Percentiles rank a stretch among this genome's conserved stretches.
These are phyloP conservation scores for Coelinius sp. DNA, from an alignment of 2,888 invertebrate genomes.

Conservation along the genomic window DNA sequence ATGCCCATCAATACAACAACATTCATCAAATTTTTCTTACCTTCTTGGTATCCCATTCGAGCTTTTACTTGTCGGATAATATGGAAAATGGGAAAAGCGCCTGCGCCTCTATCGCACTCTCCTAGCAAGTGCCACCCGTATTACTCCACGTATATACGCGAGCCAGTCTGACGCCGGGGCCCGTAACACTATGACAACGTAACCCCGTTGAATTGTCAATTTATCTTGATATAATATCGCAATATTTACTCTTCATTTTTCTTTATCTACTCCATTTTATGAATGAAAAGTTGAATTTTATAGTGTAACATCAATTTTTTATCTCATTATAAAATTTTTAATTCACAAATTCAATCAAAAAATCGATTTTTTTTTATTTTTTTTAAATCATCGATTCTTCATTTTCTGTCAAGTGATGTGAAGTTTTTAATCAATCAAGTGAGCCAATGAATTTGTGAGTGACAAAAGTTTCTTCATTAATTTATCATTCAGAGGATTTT, in stretches of 20 bases:
- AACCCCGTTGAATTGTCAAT: constrained; percentile 59
- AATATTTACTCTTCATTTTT: not conserved
- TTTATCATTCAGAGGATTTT: not conserved
- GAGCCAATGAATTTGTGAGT: not conserved
- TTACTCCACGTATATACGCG: constrained; percentile 31
- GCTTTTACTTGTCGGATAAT: not conserved
- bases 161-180: constrained; percentile 69
- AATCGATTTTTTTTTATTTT: not conserved
- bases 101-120: constrained; percentile 14
- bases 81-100: constrained; percentile 1
- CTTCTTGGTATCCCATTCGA: not conserved
- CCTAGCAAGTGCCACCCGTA: constrained; percentile 22
- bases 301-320: not conserved
- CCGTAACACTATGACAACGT: constrained; percentile 67
- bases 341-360: not conserved
- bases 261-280: constrained; percentile 20
- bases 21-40: not conserved
- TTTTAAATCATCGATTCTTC: not conserved
- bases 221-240: too few species aligned
- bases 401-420: not conserved
- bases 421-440: not conserved
- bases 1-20: not conserved
- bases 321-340: not conserved
- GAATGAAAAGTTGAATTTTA: constrained; percentile 35
- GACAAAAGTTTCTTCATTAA: not conserved